Evolutionary conservation across 64 coral and sea anemone genomes (phyloP).

Genomic region (Astreopora myriophthalma): DNA sequence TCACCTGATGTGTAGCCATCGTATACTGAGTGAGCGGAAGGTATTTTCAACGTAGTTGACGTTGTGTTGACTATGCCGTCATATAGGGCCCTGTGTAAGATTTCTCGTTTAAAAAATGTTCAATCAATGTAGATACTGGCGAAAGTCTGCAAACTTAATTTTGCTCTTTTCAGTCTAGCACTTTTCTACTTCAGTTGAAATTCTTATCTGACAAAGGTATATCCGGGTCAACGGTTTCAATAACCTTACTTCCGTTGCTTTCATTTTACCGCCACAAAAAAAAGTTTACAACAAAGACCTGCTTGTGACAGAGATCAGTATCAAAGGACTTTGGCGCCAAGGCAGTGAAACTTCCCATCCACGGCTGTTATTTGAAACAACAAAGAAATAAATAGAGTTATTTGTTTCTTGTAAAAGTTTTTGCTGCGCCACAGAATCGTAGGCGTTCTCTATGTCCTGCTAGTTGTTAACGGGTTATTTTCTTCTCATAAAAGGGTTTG

Average conservation of each 20-base stretch:
- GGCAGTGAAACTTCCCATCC: not conserved
- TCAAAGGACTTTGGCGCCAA: not conserved
- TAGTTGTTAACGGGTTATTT: too few relatives aligned
- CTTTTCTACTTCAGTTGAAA: not conserved
- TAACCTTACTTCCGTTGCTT: slow-evolving; percentile 53
- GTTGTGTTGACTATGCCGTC: too few relatives aligned
- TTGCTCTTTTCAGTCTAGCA: not conserved
- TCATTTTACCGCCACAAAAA: slow-evolving; percentile 35
- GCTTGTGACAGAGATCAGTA: not conserved
- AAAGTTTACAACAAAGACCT: not conserved
- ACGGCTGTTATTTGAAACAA: not conserved
- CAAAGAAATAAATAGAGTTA: not conserved
- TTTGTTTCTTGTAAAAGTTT: not conserved
- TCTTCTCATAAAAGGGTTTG: too few relatives aligned
- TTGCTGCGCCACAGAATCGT: not conserved
- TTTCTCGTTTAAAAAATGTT: not conserved
- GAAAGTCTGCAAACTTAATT: slow-evolving; percentile 3
- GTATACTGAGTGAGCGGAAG: not conserved
- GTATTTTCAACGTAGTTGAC: too few relatives aligned
- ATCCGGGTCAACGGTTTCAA: slow-evolving; percentile 35
- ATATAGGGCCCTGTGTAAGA: not conserved
- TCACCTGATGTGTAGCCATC: too few relatives aligned
- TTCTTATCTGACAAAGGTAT: slow-evolving; percentile 41
- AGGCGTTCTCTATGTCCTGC: not conserved
- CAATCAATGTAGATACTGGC: not conserved